phyloP scores from a whole-genome alignment of 2,113 vertebrate species.

The Prunella fulvescens region DNA sequence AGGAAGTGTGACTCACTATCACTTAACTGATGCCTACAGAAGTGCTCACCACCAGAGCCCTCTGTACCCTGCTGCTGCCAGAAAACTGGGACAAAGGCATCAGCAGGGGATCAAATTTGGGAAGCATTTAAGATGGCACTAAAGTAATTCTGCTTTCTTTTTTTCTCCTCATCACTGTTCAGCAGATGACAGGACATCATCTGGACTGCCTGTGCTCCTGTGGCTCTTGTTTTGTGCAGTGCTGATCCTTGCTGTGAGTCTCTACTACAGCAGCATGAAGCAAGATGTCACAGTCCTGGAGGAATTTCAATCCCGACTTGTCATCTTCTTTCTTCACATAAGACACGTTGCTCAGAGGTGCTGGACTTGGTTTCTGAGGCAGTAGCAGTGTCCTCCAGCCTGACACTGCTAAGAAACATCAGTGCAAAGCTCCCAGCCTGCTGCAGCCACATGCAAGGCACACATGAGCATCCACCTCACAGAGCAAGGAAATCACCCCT shows the following conservation, averaged over 20 bases:
- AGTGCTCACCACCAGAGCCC: background rate
- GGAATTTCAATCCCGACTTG: constrained; percentile 79
- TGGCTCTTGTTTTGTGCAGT: constrained; percentile 78
- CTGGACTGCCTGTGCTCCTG: constrained; percentile 70
- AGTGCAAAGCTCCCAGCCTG: background rate
- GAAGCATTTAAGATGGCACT: background rate
- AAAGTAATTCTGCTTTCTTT: background rate
- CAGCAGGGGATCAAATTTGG: background rate
- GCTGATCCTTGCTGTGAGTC: constrained; percentile 77
- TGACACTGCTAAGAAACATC: background rate
- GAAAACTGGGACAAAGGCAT: constrained; percentile 23
- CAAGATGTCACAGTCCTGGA: constrained; percentile 76
- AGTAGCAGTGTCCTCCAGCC: constrained; percentile 54
- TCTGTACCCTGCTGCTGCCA: background rate
- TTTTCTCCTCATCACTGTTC: background rate
- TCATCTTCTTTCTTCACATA: constrained; percentile 78
- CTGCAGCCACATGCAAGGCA: background rate
- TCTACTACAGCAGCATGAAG: constrained; percentile 78
- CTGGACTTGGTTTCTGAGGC: constrained; percentile 83
- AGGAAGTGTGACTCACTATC: background rate
- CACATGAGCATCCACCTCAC: background rate
- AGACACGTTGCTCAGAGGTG: constrained; percentile 79
- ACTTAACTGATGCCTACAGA: background rate
- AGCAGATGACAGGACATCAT: constrained; percentile 77
- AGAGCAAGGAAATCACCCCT: background rate